Percentiles rank a stretch among this genome's conserved stretches.
These are phyloP conservation scores for Ophion obscuratus DNA, from an alignment of 2,888 invertebrate genomes.

Conservation along the genomic window DNA sequence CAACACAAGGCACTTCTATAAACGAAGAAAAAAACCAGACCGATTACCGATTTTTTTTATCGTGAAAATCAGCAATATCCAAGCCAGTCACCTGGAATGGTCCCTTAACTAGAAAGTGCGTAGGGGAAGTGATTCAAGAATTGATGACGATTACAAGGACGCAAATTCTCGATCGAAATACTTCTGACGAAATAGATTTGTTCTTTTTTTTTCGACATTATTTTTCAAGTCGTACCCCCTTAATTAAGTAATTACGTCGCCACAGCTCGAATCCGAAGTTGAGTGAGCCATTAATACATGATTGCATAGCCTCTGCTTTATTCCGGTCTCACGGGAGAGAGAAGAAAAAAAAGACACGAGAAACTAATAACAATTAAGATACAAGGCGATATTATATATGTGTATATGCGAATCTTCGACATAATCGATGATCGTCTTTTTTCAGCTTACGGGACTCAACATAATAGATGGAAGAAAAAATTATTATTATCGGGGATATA, in stretches of 20 bases:
- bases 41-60: no score
- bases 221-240: neutral
- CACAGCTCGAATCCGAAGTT: constrained; percentile 48
- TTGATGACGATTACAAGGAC: constrained; percentile 9
- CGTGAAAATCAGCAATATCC: no score
- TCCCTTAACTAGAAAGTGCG: constrained; percentile 4
- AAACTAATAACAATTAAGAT: constrained; percentile 70
- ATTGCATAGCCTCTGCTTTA: constrained; percentile 48
- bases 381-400: constrained; percentile 23
- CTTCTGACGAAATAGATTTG: constrained; percentile 9
- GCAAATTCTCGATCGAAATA: constrained; percentile 26
- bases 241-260: constrained; percentile 60
- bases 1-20: no score
- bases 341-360: constrained; percentile 63
- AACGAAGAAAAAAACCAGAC: no score
- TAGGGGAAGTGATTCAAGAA: constrained; percentile 22
- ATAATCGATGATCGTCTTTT: constrained; percentile 35
- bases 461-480: constrained; percentile 9
- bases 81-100: no score
- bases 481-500: constrained; percentile 2
- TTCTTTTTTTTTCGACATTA: constrained; percentile 26
- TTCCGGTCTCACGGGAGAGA: neutral
- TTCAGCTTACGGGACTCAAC: constrained; percentile 24
- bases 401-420: constrained; percentile 10
- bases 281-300: constrained; percentile 65